Conservation (phyloP, 2,888 invertebrate genomes). For the Serripes groenlandicus region DNA sequence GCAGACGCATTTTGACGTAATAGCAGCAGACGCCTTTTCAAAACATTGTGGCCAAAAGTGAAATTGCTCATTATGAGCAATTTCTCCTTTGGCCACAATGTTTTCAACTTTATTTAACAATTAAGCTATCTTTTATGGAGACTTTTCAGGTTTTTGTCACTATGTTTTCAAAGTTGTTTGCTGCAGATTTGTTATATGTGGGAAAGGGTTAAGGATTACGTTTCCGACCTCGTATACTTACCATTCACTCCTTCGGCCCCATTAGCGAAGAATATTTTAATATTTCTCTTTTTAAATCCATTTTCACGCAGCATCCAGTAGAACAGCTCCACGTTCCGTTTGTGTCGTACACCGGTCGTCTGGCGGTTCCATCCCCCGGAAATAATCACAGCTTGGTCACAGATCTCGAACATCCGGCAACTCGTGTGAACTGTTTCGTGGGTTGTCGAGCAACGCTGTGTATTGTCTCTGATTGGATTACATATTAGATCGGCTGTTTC, state of each 20-base stretch:
- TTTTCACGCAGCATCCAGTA: conserved; percentile 86
- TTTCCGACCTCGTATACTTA: too few species aligned
- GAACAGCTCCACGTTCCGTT: conserved; percentile 85
- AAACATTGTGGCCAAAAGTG: not conserved
- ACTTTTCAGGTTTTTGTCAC: too few species aligned
- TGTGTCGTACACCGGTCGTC: conserved; percentile 84
- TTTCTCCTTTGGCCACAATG: not conserved
- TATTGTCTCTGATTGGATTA: conserved; percentile 87
- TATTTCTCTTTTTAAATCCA: conserved; percentile 87
- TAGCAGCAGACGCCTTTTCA: not conserved
- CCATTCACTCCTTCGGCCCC: conserved; percentile 84
- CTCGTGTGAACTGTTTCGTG: conserved; percentile 85
- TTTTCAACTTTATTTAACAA: too few species aligned
- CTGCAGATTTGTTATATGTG: too few species aligned
- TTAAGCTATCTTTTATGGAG: too few species aligned
- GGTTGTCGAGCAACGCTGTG: conserved; percentile 86
- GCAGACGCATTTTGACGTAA: not conserved
- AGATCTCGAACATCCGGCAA: conserved; percentile 87
- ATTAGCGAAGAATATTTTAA: conserved; percentile 88
- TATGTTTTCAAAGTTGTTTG: too few species aligned
- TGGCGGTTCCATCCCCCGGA: conserved; percentile 88
- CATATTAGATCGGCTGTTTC: conserved; percentile 86
- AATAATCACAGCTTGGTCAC: conserved; percentile 88
- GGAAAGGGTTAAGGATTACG: too few species aligned
- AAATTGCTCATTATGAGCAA: not conserved